Evolutionary conservation across 2,113 vertebrate genomes (phyloP).

Genomic region (Charadrius vociferus): DNA sequence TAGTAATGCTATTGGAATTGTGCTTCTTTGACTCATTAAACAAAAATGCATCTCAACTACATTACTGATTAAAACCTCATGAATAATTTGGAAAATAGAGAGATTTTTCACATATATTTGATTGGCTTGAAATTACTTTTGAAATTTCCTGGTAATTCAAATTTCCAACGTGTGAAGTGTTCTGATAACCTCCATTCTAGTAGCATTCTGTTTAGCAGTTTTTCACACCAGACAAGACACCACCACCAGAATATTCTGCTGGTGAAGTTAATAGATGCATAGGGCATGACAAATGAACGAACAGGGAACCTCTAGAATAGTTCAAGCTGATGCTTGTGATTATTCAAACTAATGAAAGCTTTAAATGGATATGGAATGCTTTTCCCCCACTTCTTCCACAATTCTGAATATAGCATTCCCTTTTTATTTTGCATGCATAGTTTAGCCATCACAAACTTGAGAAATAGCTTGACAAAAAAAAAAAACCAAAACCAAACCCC

Average conservation of each 20-base stretch:
- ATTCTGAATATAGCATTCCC: not conserved
- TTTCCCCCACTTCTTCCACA: not conserved
- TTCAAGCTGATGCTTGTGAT: not conserved
- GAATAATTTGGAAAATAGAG: not conserved
- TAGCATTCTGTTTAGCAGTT: not conserved
- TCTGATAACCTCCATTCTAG: not conserved
- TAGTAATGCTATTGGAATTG: not conserved
- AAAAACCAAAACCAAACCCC: no score
- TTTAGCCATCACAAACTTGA: not conserved
- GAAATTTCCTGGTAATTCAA: not conserved
- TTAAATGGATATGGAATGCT: not conserved
- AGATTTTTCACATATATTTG: not conserved
- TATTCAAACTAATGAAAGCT: not conserved
- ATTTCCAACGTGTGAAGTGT: not conserved
- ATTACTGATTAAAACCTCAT: not conserved
- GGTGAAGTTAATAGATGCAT: not conserved
- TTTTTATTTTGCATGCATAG: not conserved
- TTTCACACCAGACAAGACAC: not conserved
- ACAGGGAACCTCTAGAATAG: not conserved
- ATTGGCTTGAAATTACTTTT: not conserved
- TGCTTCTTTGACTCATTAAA: not conserved
- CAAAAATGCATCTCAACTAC: not conserved
- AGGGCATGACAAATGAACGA: not conserved
- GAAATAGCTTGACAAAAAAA: not conserved
- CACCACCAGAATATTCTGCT: not conserved